Evolutionary conservation across 2,888 invertebrate genomes (phyloP).

Genomic region (Pachliopta kotzebuea): DNA sequence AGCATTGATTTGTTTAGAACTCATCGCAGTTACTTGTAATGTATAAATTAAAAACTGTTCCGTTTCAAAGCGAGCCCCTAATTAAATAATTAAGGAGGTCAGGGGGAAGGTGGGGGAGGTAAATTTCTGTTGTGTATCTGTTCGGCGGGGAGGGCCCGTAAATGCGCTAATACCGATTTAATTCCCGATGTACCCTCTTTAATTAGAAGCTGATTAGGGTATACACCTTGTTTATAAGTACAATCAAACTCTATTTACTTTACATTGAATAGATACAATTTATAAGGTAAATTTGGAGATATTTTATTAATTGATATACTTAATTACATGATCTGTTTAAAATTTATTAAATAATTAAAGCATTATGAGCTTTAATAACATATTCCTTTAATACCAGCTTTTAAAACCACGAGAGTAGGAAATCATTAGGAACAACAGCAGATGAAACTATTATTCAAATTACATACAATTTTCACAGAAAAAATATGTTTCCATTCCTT

Average conservation of each 20-base stretch:
- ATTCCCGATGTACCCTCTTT: conserved; percentile 61
- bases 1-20: no score
- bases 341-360: no score
- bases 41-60: conserved; percentile 6
- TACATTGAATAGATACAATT: conserved; percentile 32
- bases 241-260: conserved; percentile 21
- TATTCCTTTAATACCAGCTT: no score
- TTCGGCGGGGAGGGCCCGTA: conserved; percentile 44
- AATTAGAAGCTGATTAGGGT: conserved; percentile 71
- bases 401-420: no score
- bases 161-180: conserved; percentile 65
- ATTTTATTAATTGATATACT: no score
- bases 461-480: no score
- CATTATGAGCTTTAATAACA: no score
- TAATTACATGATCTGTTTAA: no score
- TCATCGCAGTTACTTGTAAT: background rate
- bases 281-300: conserved; percentile 17
- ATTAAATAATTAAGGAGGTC: conserved; percentile 33
- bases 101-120: background rate
- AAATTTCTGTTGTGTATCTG: conserved; percentile 65
- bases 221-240: conserved; percentile 55
- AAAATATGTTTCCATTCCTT: no score
- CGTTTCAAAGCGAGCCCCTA: conserved; percentile 12
- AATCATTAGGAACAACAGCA: no score
- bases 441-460: no score